Conservation (phyloP, 2,888 invertebrate species). For the Cantharis nigra region DNA sequence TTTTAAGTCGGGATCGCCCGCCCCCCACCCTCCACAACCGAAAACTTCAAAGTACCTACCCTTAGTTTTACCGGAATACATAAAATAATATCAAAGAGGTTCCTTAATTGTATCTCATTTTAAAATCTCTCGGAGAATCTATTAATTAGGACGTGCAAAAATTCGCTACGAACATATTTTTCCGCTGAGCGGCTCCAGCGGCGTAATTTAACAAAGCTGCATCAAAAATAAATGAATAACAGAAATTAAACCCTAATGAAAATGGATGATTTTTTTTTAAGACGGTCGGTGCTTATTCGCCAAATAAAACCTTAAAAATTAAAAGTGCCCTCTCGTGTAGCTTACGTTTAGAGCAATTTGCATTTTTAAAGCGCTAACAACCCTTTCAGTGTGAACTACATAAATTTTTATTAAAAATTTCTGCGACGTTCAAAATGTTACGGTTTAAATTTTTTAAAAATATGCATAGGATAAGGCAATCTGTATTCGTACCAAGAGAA, state of each 20-base stretch:
- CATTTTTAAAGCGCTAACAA: constrained; percentile 8
- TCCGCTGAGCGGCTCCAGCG: neutral
- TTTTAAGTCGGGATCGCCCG: neutral
- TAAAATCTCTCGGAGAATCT: neutral
- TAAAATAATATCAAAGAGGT: neutral
- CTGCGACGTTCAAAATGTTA: neutral
- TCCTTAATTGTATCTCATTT: neutral
- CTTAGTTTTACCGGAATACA: neutral
- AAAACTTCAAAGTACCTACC: neutral
- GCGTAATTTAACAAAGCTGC: neutral
- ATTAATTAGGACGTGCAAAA: neutral
- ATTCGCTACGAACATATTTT: neutral
- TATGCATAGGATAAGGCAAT: constrained; percentile 28
- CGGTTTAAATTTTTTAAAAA: neutral
- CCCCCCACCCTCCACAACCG: neutral
- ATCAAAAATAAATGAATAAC: neutral
- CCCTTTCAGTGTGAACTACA: neutral
- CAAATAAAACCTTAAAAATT: constrained; percentile 10
- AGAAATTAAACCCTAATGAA: neutral
- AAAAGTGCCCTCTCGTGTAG: neutral
- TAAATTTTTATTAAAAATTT: neutral
- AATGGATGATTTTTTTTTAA: neutral
- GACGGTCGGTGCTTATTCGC: neutral
- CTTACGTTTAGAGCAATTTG: constrained; percentile 7
- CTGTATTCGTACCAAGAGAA: constrained; percentile 28